Evolutionary conservation across 2,888 invertebrate species (phyloP).

Genomic region (Acleris cristana): DNA sequence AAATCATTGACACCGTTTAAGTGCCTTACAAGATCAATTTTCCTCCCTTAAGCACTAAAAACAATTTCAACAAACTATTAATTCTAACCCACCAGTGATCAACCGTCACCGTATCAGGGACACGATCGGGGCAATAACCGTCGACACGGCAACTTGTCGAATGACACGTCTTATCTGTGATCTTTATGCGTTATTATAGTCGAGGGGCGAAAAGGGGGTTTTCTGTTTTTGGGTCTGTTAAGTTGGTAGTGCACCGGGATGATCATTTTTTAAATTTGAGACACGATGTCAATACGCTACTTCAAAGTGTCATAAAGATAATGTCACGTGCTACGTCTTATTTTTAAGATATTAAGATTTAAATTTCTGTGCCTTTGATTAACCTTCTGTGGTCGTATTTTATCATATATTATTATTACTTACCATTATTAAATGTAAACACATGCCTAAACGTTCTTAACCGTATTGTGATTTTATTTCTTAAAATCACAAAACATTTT

Average conservation of each 20-base stretch:
- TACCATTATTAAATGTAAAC: too few relatives aligned
- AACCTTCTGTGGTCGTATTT: too few relatives aligned
- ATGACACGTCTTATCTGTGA: slow-evolving; percentile 70
- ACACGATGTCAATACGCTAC: too few relatives aligned
- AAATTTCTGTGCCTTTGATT: too few relatives aligned
- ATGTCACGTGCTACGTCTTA: too few relatives aligned
- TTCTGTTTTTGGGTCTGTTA: slow-evolving; percentile 17
- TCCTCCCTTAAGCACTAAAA: slow-evolving; percentile 20
- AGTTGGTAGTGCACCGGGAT: background rate
- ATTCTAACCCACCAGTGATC: slow-evolving; percentile 7
- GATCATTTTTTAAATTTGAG: too few relatives aligned
- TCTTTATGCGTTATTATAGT: slow-evolving; percentile 64
- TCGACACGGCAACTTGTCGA: slow-evolving; percentile 68
- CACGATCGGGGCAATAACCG: slow-evolving; percentile 57
- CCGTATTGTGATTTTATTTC: too few relatives aligned
- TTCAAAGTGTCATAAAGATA: too few relatives aligned
- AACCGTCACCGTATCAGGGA: slow-evolving; percentile 53
- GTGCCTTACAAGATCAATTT: background rate
- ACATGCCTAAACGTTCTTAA: too few relatives aligned
- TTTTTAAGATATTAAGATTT: too few relatives aligned
- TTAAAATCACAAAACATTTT: too few relatives aligned
- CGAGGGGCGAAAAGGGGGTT: slow-evolving; percentile 39
- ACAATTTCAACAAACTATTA: slow-evolving; percentile 34
- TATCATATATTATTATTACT: too few relatives aligned
- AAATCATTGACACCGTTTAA: background rate